phyloP scores from a whole-genome alignment of 2,113 vertebrate genomes.

The Campylorhamphus procurvoides region DNA sequence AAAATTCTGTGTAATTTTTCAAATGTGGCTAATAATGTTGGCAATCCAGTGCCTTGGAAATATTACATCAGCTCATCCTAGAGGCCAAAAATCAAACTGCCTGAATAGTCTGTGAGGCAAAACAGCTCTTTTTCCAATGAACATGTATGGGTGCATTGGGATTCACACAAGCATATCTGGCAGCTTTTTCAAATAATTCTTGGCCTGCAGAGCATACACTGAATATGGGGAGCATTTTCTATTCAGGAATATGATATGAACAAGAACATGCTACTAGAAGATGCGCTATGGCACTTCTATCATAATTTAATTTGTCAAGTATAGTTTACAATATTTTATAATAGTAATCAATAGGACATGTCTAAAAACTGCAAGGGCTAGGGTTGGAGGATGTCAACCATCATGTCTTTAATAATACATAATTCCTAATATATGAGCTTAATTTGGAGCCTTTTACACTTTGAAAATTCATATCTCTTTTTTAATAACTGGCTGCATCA shows the following conservation, averaged over 20 bases:
- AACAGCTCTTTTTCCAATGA: slow-evolving; percentile 44
- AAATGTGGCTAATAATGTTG: neutral
- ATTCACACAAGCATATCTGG: slow-evolving; percentile 42
- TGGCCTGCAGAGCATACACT: slow-evolving; percentile 34
- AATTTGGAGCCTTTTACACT: slow-evolving; percentile 22
- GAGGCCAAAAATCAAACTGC: slow-evolving; percentile 38
- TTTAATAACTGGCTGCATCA: neutral
- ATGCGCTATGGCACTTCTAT: neutral
- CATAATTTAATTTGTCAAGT: slow-evolving; percentile 8
- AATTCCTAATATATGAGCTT: slow-evolving; percentile 25
- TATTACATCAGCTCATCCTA: neutral
- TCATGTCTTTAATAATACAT: slow-evolving; percentile 27
- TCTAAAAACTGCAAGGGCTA: neutral
- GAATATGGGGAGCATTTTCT: slow-evolving; percentile 16
- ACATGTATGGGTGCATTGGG: neutral
- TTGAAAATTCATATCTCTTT: neutral
- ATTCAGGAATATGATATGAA: slow-evolving; percentile 34
- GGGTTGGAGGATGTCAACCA: neutral
- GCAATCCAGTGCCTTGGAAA: neutral
- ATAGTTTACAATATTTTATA: neutral
- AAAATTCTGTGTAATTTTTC: neutral
- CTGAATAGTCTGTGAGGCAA: slow-evolving; percentile 12
- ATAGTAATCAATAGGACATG: neutral
- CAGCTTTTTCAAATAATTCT: slow-evolving; percentile 53
- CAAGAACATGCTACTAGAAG: neutral